Evolutionary conservation across 2,888 invertebrate genomes (phyloP).

Genomic region (Phyllotreta cruciferae): DNA sequence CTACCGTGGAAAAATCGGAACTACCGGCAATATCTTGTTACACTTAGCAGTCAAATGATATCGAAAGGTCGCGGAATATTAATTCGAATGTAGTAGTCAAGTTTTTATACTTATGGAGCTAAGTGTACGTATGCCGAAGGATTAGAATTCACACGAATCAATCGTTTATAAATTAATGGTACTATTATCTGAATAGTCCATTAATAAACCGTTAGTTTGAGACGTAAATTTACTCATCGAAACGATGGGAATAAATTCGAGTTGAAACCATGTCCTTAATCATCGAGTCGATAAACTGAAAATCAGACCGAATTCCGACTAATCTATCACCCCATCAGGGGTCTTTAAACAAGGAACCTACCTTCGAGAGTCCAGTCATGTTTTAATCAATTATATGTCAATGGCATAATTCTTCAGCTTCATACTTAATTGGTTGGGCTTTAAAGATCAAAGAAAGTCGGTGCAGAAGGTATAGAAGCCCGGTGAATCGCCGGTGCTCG

Average conservation of each 20-base stretch:
- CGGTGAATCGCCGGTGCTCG: constrained; percentile 45
- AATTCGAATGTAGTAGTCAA: no score
- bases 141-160: no score
- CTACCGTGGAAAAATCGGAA: constrained; percentile 22
- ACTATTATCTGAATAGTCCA: no score
- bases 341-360: constrained; percentile 33
- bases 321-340: constrained; percentile 29
- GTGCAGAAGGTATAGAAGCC: constrained; percentile 44
- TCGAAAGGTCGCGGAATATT: neutral
- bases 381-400: constrained; percentile 56
- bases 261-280: neutral
- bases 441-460: constrained; percentile 51
- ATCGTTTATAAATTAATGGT: no score
- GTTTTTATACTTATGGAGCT: no score
- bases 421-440: constrained; percentile 48
- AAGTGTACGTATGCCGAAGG: no score
- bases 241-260: constrained; percentile 13
- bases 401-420: constrained; percentile 44
- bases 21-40: constrained; percentile 25
- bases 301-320: constrained; percentile 23
- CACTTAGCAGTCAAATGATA: constrained; percentile 10
- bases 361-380: constrained; percentile 44
- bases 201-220: neutral
- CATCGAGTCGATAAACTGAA: constrained; percentile 17
- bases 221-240: constrained; percentile 8